Evolutionary conservation across 2,888 invertebrate species (phyloP).

Genomic region (Latrodectus elegans): DNA sequence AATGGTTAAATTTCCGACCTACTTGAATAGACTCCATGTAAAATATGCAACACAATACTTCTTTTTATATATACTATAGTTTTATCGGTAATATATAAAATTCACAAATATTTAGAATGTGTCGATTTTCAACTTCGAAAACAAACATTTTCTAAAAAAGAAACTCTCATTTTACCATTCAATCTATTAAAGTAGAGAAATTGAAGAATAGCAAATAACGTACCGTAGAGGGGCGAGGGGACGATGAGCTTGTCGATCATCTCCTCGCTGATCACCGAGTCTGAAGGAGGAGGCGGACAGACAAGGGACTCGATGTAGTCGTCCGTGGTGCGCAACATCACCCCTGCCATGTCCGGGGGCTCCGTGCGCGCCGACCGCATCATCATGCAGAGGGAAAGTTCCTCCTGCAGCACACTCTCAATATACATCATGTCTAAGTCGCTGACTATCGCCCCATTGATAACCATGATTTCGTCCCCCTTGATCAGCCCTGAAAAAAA

Average conservation of each 20-base stretch:
- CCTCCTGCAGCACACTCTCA: conserved; percentile 96
- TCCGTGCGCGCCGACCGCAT: conserved; percentile 92
- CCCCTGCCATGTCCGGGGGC: conserved; percentile 72
- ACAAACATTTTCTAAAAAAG: too few relatives aligned
- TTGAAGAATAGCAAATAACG: conserved; percentile 75
- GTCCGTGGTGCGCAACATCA: conserved; percentile 78
- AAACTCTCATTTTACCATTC: too few relatives aligned
- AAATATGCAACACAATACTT: too few relatives aligned
- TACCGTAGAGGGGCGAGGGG: conserved; percentile 95
- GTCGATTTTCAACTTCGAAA: too few relatives aligned
- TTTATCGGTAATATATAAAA: too few relatives aligned
- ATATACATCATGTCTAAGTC: conserved; percentile 99
- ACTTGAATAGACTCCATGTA: too few relatives aligned
- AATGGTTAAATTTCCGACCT: too few relatives aligned
- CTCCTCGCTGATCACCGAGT: conserved; percentile 91
- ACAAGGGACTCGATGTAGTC: conserved; percentile 90
- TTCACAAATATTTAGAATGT: too few relatives aligned
- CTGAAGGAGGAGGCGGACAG: conserved; percentile 97
- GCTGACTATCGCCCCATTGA: conserved; percentile 97
- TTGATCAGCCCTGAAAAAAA: conserved; percentile 88
- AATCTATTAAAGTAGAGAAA: too few relatives aligned
- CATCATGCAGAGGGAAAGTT: conserved; percentile 95
- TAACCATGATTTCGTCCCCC: conserved; percentile 98
- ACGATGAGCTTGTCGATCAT: conserved; percentile 97
- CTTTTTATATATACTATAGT: too few relatives aligned